Conservation (phyloP, 2,888 invertebrate genomes). For the Drosophila hamatofila region DNA sequence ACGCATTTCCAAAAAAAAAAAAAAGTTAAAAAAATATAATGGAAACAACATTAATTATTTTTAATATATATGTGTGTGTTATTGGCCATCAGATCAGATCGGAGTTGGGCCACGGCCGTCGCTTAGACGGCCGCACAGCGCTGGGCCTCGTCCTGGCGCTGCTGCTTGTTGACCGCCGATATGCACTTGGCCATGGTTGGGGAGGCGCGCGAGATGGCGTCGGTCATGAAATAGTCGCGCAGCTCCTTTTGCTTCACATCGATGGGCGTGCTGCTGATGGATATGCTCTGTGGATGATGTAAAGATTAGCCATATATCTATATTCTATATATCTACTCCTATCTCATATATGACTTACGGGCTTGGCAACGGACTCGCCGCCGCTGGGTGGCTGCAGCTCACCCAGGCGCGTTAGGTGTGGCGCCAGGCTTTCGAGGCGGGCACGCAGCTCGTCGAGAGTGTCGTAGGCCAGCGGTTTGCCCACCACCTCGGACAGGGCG, state of each 20-base stretch:
- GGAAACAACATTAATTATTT: constrained; percentile 67
- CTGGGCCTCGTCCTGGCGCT: constrained; percentile 67
- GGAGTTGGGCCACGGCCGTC: constrained; percentile 6
- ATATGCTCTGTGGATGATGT: constrained; percentile 82
- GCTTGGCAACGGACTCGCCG: constrained; percentile 91
- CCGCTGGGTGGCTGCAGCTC: constrained; percentile 93
- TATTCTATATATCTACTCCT: accelerated
- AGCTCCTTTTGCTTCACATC: constrained; percentile 91
- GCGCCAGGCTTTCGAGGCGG: constrained; percentile 94
- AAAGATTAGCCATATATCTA: not conserved
- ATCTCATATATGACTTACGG: constrained; percentile 86
- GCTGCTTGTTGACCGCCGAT: constrained; percentile 92
- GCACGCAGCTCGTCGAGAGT: constrained; percentile 92
- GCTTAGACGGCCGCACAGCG: constrained; percentile 70
- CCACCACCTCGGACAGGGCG: constrained; percentile 96
- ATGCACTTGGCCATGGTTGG: constrained; percentile 99
- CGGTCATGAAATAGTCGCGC: constrained; percentile 97
- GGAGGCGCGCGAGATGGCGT: constrained; percentile 97
- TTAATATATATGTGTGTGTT: constrained; percentile 62
- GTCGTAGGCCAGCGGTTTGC: constrained; percentile 93
- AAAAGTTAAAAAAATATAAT: constrained; percentile 12
- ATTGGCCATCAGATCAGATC: constrained; percentile 48
- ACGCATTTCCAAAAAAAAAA: constrained; percentile 10
- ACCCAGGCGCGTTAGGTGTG: constrained; percentile 94
- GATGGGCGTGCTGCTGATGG: constrained; percentile 87